Percentiles rank a stretch among this genome's conserved stretches.
Conservation (phyloP, 1,140 invertebrate genomes). For the Scaptomyza graminum region DNA sequence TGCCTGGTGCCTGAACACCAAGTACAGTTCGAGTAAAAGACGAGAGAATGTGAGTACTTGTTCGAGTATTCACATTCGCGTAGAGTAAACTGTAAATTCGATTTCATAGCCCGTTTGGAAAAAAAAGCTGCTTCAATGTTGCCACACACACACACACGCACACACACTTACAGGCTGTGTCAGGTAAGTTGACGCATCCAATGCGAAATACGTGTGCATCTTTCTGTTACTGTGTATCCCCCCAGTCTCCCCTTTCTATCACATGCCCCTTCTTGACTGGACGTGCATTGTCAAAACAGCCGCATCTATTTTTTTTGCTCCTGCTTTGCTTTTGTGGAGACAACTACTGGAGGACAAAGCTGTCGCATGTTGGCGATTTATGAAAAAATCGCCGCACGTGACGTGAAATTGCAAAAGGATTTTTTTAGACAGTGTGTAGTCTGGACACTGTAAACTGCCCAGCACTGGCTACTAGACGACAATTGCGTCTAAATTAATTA, state of each 20-base stretch:
- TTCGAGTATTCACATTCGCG: conserved; percentile 1
- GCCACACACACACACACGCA: not conserved
- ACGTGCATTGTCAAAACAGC: conserved; percentile 79
- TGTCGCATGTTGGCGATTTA: conserved; percentile 64
- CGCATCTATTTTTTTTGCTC: conserved; percentile 53
- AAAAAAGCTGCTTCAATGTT: conserved; percentile 58
- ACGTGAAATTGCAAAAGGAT: conserved; percentile 65
- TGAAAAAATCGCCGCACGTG: conserved; percentile 68
- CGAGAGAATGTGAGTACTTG: conserved; percentile 2
- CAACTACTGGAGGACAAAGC: conserved; percentile 59
- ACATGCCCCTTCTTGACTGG: conserved; percentile 8
- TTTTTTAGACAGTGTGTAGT: conserved; percentile 33
- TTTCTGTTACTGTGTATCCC: conserved; percentile 38
- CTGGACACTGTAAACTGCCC: conserved; percentile 20
- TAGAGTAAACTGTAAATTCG: conserved; percentile 65
- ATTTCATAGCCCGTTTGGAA: conserved; percentile 56
- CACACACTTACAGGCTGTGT: not conserved
- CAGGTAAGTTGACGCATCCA: conserved; percentile 55
- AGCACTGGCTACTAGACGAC: conserved; percentile 41
- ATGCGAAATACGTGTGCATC: conserved; percentile 73
- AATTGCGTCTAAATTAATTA: conserved; percentile 81
- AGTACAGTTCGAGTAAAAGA: conserved; percentile 28
- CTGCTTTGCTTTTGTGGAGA: not conserved
- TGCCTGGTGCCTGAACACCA: conserved; percentile 8
- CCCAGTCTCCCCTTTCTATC: not conserved